Evolutionary conservation across 2,113 vertebrate genomes (phyloP).

Genomic region (Hipposideros armiger): DNA sequence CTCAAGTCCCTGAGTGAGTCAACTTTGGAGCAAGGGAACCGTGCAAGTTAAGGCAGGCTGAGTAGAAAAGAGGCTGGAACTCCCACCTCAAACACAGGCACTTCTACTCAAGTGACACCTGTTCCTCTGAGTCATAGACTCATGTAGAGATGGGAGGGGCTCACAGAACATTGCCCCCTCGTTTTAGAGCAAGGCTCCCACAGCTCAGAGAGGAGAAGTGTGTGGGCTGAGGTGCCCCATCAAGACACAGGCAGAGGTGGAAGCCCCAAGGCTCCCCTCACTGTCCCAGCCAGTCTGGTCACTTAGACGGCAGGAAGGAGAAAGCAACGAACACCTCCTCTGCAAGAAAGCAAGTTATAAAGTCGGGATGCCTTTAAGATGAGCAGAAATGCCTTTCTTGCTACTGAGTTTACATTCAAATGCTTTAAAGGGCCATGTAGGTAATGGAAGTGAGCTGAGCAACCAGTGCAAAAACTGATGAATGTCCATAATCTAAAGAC

Average conservation of each 20-base stretch:
- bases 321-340: background rate
- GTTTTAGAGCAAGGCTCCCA: background rate
- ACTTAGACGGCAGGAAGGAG: background rate
- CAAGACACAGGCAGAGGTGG: background rate
- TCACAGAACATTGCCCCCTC: fast-evolving
- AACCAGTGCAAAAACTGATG: fast-evolving
- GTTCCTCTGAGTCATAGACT: background rate
- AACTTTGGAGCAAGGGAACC: background rate
- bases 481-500: background rate
- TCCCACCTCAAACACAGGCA: background rate
- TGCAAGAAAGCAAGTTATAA: background rate
- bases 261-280: fast-evolving
- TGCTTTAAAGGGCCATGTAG: background rate
- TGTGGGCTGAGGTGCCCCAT: background rate
- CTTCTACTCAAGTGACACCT: background rate
- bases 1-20: slow-evolving; percentile 5
- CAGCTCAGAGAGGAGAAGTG: background rate
- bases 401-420: background rate
- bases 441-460: fast-evolving
- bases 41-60: background rate
- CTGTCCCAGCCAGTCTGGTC: background rate
- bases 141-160: background rate
- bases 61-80: background rate
- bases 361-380: background rate
- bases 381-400: background rate